These are phyloP conservation scores for Fundulus diaphanus DNA, from an alignment of 2,797 vertebrate species.

Conservation along the genomic window DNA sequence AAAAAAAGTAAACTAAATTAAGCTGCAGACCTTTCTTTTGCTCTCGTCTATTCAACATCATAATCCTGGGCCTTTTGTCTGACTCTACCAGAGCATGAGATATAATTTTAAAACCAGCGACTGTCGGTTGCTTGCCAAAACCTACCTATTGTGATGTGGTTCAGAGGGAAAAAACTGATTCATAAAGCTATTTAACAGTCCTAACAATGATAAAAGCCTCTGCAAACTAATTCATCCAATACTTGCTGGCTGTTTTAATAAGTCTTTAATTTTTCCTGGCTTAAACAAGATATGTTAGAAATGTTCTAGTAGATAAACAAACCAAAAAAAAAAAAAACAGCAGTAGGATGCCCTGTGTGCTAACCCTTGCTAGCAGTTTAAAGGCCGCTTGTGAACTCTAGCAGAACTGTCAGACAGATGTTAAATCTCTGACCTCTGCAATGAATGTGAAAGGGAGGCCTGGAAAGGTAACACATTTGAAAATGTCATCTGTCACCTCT, in stretches of 20 bases:
- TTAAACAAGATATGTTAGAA: not conserved
- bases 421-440: slow-evolving; percentile 52
- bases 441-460: slow-evolving; percentile 47
- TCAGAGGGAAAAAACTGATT: not conserved
- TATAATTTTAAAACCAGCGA: not conserved
- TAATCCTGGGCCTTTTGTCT: not conserved
- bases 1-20: not conserved
- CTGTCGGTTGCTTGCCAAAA: not conserved
- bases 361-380: slow-evolving; percentile 4
- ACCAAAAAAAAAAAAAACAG: not conserved
- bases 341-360: not conserved
- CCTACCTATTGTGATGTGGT: not conserved
- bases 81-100: not conserved
- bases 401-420: slow-evolving; percentile 40
- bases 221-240: not conserved
- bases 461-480: slow-evolving; percentile 56
- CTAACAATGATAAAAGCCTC: not conserved
- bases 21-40: not conserved
- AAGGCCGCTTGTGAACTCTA: slow-evolving; percentile 14
- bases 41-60: not conserved
- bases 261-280: not conserved
- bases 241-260: not conserved
- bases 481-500: slow-evolving; percentile 70
- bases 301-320: not conserved
- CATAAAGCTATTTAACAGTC: not conserved